Conservation (phyloP, 2,888 invertebrate genomes). For the Actias luna region DNA sequence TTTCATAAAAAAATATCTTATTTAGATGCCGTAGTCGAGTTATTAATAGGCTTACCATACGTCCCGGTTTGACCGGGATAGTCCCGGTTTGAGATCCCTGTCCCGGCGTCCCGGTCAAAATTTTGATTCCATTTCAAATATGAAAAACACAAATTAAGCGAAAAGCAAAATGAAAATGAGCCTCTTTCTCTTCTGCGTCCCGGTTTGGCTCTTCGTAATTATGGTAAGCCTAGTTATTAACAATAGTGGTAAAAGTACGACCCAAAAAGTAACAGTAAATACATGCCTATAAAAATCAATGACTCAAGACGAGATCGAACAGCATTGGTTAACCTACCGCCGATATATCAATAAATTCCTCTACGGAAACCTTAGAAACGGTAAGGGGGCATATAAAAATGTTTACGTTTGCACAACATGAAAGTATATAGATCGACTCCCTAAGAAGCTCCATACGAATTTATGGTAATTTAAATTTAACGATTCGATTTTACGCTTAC, state of each 20-base stretch:
- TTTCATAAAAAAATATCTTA: no score
- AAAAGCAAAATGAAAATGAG: no score
- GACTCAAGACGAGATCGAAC: background rate
- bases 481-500: conserved; percentile 7
- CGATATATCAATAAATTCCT: background rate
- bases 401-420: conserved; percentile 3
- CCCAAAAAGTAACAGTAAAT: background rate
- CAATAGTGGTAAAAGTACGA: background rate
- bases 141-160: no score
- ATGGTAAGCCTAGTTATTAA: no score
- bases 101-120: no score
- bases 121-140: no score
- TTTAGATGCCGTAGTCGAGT: no score
- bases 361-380: background rate
- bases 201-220: no score
- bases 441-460: conserved; percentile 6
- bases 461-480: conserved; percentile 12
- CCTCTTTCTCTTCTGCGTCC: no score
- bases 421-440: conserved; percentile 10
- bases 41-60: no score
- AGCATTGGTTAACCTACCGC: background rate
- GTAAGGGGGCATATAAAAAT: background rate
- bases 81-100: no score
- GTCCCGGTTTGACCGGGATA: no score
- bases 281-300: background rate